phyloP scores from a whole-genome alignment of 2,113 vertebrate genomes.

The Brachyistius frenatus region DNA sequence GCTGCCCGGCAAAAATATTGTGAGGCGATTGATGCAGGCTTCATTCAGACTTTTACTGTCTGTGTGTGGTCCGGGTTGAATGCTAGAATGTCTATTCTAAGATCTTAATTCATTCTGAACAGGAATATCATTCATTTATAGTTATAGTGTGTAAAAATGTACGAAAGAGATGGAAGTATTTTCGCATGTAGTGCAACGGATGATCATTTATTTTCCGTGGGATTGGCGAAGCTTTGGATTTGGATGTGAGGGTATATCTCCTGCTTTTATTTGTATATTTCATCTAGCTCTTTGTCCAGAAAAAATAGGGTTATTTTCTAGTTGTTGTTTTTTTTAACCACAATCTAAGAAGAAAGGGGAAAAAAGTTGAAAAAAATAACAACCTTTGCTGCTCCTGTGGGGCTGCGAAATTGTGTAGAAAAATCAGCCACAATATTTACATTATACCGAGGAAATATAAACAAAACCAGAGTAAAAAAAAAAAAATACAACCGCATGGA shows the following conservation, averaged over 20 bases:
- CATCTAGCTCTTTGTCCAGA: too few relatives aligned
- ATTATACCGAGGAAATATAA: not conserved
- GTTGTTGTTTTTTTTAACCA: too few relatives aligned
- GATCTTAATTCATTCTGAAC: slow-evolving; percentile 27
- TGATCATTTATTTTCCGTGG: slow-evolving; percentile 1
- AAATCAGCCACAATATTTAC: not conserved
- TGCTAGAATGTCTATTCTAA: not conserved
- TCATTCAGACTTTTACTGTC: slow-evolving; percentile 20
- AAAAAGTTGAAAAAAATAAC: not conserved
- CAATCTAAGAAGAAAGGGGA: too few relatives aligned
- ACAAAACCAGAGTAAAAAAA: not conserved
- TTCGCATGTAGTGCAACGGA: slow-evolving; percentile 5
- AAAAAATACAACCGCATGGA: not conserved
- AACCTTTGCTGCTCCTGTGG: too few relatives aligned
- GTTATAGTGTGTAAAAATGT: not conserved
- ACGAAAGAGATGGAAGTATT: slow-evolving; percentile 2
- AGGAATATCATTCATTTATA: slow-evolving; percentile 8
- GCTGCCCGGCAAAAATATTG: slow-evolving; percentile 24
- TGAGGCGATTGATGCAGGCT: slow-evolving; percentile 7
- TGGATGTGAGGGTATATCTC: too few relatives aligned
- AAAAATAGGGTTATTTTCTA: too few relatives aligned
- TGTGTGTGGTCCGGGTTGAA: slow-evolving; percentile 1
- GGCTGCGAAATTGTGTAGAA: too few relatives aligned
- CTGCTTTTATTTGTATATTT: too few relatives aligned
- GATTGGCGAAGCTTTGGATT: too few relatives aligned